These are phyloP conservation scores for Parascotia fuliginaria DNA, from an alignment of 2,888 invertebrate genomes.

Conservation along the genomic window DNA sequence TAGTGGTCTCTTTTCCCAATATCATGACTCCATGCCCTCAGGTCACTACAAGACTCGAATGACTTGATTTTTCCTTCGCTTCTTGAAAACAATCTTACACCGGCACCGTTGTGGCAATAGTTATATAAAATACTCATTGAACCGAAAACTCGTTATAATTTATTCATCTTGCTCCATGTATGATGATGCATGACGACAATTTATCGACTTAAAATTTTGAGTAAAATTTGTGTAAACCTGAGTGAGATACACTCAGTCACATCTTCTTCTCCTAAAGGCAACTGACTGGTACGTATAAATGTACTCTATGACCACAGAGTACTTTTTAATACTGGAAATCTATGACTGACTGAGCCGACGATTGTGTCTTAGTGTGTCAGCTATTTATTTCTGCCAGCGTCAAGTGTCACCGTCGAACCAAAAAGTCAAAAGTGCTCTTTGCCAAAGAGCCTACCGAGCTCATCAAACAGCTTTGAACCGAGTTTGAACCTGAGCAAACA, in stretches of 20 bases:
- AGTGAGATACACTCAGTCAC: background rate
- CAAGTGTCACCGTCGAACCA: no score
- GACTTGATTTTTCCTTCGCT: constrained; percentile 85
- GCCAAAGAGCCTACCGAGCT: no score
- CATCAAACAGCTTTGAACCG: no score
- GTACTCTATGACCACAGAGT: no score
- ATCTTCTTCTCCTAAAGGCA: background rate
- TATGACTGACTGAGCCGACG: no score
- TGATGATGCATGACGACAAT: no score
- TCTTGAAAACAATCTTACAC: constrained; percentile 62
- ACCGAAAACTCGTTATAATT: constrained; percentile 20
- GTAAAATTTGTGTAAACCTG: constrained; percentile 17
- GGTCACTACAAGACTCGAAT: constrained; percentile 80
- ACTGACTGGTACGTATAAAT: no score
- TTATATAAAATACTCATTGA: constrained; percentile 64
- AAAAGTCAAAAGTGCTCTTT: no score
- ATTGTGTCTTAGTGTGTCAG: no score
- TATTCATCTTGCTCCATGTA: constrained; percentile 29
- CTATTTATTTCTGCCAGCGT: no score
- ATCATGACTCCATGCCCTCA: constrained; percentile 86
- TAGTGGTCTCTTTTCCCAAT: constrained; percentile 52
- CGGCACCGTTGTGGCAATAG: constrained; percentile 31
- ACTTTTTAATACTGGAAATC: no score
- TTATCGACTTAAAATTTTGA: constrained; percentile 58
- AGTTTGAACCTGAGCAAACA: no score